phyloP scores from a whole-genome alignment of 2,888 invertebrate genomes.

The Branchellion lobata region DNA sequence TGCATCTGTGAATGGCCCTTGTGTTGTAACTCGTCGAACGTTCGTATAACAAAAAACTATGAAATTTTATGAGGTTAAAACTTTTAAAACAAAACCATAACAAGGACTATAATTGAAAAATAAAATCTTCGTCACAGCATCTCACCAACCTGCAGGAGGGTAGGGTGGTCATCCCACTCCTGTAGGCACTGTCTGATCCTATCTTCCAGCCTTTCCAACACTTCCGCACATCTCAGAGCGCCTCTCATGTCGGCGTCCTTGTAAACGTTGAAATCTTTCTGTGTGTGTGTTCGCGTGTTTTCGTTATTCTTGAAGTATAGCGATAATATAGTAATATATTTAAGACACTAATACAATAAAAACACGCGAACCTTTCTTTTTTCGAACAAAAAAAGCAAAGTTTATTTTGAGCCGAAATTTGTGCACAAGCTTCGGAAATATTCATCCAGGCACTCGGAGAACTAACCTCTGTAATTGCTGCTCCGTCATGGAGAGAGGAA shows the following conservation, averaged over 20 bases:
- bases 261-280: conserved; percentile 67
- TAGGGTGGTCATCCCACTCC: conserved; percentile 88
- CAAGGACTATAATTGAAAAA: no score
- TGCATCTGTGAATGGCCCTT: conserved; percentile 58
- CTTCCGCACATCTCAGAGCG: conserved; percentile 72
- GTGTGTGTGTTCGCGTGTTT: neutral
- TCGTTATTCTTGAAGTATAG: no score
- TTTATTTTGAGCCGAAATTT: no score
- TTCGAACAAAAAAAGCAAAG: no score
- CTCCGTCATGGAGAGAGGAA: neutral
- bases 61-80: neutral
- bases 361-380: no score
- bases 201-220: conserved; percentile 70
- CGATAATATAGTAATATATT: no score
- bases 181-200: conserved; percentile 68
- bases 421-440: no score
- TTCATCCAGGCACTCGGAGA: no score
- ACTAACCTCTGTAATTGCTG: no score
- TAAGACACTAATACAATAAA: no score
- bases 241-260: conserved; percentile 78
- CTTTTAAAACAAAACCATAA: no score
- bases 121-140: no score
- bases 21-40: neutral
- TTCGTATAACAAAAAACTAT: neutral
- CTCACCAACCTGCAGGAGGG: conserved; percentile 71